phyloP scores from a whole-genome alignment of 2,797 vertebrate genomes.

The Anisognathus igniventris region DNA sequence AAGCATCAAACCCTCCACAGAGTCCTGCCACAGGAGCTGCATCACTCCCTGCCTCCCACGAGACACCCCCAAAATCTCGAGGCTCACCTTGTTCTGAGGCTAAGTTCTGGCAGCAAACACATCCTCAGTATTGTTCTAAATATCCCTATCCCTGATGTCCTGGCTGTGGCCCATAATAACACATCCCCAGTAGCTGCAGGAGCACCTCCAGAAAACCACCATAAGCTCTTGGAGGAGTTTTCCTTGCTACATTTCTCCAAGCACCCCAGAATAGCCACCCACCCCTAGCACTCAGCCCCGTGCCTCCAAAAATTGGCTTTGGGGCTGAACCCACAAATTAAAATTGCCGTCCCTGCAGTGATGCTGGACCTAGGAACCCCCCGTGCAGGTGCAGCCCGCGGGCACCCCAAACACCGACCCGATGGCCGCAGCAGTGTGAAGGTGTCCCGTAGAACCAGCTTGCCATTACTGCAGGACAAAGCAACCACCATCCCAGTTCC shows the following conservation, averaged over 20 bases:
- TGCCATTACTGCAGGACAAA: background rate
- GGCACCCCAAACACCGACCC: background rate
- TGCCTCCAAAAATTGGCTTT: background rate
- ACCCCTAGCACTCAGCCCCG: background rate
- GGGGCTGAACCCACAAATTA: background rate
- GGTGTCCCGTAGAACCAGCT: background rate
- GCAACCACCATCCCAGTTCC: background rate
- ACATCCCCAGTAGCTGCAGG: background rate
- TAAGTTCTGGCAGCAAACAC: background rate
- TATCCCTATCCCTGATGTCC: background rate
- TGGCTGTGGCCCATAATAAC: background rate
- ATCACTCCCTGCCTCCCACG: background rate
- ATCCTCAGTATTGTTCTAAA: background rate
- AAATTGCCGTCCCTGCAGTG: background rate
- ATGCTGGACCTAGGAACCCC: background rate
- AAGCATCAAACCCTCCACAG: too few relatives aligned
- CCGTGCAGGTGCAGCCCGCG: rapidly evolving
- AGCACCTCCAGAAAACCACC: background rate
- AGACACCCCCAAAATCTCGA: background rate
- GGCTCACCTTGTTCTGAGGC: background rate
- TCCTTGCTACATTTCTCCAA: background rate
- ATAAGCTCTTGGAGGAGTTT: background rate
- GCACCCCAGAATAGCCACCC: background rate
- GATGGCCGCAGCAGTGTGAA: background rate
- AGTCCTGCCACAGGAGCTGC: background rate